A percentile compares a stretch with the other conserved stretches of the same genome.
phyloP scores from a whole-genome alignment of 2,888 invertebrate genomes.

The Machimus atricapillus region DNA sequence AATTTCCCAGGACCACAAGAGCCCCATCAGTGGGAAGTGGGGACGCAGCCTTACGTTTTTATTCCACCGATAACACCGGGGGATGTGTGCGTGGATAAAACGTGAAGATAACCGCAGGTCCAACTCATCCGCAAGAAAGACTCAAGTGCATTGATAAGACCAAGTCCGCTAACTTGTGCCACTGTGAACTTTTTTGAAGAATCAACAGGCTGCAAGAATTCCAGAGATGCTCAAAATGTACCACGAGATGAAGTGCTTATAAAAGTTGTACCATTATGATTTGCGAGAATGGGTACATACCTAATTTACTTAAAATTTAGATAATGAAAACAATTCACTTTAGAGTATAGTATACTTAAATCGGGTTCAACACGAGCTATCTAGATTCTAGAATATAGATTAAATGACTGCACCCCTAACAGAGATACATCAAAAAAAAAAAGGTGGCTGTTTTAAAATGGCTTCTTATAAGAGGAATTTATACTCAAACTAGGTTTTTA shows the following conservation, averaged over 20 bases:
- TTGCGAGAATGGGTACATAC: no score
- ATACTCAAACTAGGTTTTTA: no score
- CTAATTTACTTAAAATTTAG: no score
- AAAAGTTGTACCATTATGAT: background rate
- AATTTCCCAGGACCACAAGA: background rate
- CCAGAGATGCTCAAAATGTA: background rate
- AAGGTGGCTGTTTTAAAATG: no score
- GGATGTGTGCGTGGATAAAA: background rate
- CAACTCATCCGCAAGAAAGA: background rate
- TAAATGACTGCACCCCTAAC: no score
- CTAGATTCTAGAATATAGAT: no score
- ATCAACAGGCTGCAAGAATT: background rate
- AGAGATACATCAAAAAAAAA: no score
- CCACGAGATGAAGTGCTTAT: background rate
- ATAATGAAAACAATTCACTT: no score
- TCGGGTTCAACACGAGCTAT: no score
- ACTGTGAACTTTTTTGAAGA: background rate
- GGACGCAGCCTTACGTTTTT: background rate
- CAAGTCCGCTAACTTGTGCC: background rate
- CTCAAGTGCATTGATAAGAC: background rate
- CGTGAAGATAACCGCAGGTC: background rate
- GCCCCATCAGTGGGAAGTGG: background rate
- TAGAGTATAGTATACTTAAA: no score
- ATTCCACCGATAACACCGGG: background rate
- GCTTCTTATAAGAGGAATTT: no score